Evolutionary conservation across 1,140 invertebrate species (phyloP), one percentile per base, ranked within the genome.

Genomic region (Hypsibius dujardini): DNA sequence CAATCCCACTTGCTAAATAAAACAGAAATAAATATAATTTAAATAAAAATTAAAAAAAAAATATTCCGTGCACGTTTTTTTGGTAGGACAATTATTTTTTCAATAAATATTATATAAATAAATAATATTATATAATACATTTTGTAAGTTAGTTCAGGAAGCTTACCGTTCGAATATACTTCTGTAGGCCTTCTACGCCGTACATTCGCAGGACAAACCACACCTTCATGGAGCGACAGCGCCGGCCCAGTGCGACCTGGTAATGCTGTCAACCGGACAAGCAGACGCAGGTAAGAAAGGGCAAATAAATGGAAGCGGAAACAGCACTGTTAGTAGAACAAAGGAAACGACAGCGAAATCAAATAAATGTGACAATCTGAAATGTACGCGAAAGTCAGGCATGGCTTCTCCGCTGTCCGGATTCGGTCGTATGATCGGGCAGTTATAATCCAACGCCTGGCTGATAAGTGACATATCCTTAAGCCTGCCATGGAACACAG

Each of bases 171-270:
- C 94, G 83, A 72, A 98, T 92, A 76, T 97, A 97, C 59, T 86
- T 84, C 78, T 94, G 90, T 28, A 98, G 80, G 1, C 95, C 93
- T 50, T 89, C 88, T 72, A 98, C 88, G 2, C 95, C 95, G 77
- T 93, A 96, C 72, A 85, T 88, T 73, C 95, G 83, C 72, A 98
- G 84, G 46, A 98, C 95, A 79, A 98, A 98, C 95, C 95, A 98
- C 2, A 98, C 80, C 79, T 98, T 98, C 50, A 98, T 80, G 1
- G 94, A 89, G 67, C 94, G 81, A 76, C 95, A 98, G 73, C 95
- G 83, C 69, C 95, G 84, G 77, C 91, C 95, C 46, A 98, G 81
- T 15, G 95, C 90, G 76, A 98, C 92, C 69, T 94, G 93, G 95
- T 95, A 98, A 80, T 98, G 94, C 76, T 93, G 74, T 56, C 28